These are phyloP conservation scores for Cochlearius cochlearius DNA, from an alignment of 2,113 vertebrate species.

Conservation along the genomic window DNA sequence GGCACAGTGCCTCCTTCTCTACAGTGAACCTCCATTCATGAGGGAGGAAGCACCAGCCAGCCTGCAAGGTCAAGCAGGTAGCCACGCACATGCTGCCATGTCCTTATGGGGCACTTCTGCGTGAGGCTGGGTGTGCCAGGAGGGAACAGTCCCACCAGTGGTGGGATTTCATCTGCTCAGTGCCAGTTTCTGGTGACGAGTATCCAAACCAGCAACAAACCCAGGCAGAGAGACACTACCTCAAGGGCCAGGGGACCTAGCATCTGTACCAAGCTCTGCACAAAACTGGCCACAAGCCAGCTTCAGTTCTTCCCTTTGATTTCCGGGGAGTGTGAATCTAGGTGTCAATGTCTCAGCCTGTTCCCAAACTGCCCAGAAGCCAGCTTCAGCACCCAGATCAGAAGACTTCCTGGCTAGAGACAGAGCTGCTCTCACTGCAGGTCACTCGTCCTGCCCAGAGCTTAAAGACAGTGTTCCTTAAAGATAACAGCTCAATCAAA, in stretches of 20 bases:
- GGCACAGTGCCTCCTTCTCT: conserved; percentile 40
- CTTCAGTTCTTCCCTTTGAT: background rate
- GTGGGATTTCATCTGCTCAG: background rate
- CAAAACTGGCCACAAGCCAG: background rate
- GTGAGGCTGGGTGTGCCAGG: background rate
- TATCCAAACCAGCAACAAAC: background rate
- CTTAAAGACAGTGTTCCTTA: background rate
- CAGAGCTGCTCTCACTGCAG: background rate
- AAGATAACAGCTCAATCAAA: background rate
- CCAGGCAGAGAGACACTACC: background rate
- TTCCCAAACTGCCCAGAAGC: background rate
- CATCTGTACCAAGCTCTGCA: background rate
- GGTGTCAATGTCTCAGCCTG: background rate
- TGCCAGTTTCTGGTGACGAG: background rate
- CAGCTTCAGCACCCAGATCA: background rate
- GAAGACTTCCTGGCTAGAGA: background rate
- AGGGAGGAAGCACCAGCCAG: background rate
- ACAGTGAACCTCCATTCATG: background rate
- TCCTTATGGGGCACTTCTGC: background rate
- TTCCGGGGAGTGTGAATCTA: background rate
- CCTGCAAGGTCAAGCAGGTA: background rate
- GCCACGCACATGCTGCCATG: background rate
- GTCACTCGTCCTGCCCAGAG: background rate
- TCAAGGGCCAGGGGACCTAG: background rate
- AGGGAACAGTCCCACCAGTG: background rate